phyloP scores from a whole-genome alignment of 2,888 invertebrate species.

The Panopea generosa region DNA sequence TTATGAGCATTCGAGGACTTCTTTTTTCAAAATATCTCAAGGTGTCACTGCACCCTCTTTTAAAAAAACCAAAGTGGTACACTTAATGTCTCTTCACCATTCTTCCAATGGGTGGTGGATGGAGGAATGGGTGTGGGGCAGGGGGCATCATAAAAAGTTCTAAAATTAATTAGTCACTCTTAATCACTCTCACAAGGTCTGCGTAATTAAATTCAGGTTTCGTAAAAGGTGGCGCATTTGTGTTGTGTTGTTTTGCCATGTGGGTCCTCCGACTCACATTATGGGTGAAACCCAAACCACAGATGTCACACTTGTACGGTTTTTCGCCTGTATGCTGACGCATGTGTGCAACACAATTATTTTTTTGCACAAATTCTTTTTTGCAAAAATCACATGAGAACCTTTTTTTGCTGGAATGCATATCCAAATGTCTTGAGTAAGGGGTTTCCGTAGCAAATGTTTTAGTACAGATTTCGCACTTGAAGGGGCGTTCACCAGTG shows the following conservation, averaged over 20 bases:
- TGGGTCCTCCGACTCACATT: slow-evolving; percentile 20
- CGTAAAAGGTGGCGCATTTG: no score
- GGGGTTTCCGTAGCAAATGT: slow-evolving; percentile 43
- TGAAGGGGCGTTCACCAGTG: slow-evolving; percentile 41
- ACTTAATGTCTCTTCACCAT: no score
- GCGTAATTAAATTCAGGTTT: no score
- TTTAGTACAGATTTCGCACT: slow-evolving; percentile 50
- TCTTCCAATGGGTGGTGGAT: no score
- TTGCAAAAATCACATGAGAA: slow-evolving; percentile 48
- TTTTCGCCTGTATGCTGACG: slow-evolving; percentile 50
- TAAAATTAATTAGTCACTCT: no score
- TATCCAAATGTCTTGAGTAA: slow-evolving; percentile 38
- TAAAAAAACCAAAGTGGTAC: no score
- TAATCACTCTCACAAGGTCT: no score
- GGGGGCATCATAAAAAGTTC: no score
- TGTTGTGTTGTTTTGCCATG: slow-evolving; percentile 5
- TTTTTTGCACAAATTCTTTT: slow-evolving; percentile 51
- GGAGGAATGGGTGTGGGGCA: no score
- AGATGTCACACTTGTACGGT: slow-evolving; percentile 42
- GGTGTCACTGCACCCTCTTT: no score
- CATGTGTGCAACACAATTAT: slow-evolving; percentile 44
- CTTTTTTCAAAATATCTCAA: no score
- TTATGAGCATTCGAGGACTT: no score
- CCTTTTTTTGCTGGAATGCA: slow-evolving; percentile 44
- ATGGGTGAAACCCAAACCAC: slow-evolving; percentile 24